A percentile compares a stretch with the other conserved stretches of the same genome.
Conservation (phyloP, 2,888 invertebrate genomes). For the Plagodis dolabraria region DNA sequence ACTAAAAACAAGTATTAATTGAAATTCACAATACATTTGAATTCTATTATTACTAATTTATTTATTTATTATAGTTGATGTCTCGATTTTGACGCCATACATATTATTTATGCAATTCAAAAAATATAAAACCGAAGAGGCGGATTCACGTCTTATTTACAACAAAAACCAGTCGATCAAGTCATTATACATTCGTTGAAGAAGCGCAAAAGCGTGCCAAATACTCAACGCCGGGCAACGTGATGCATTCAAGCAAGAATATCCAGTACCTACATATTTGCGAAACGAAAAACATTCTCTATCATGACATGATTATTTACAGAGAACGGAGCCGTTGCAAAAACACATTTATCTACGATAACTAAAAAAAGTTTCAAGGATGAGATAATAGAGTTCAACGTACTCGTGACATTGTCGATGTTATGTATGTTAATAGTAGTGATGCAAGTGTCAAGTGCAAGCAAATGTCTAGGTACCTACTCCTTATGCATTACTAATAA, state of each 20-base stretch:
- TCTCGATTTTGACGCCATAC: neutral
- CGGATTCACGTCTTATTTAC: constrained; percentile 1
- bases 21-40: too few relatives aligned
- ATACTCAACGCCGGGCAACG: constrained; percentile 9
- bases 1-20: too few relatives aligned
- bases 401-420: constrained; percentile 73
- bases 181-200: constrained; percentile 7
- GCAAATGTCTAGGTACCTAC: constrained; percentile 34
- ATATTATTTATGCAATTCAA: neutral
- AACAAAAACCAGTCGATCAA: constrained; percentile 13
- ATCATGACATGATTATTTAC: constrained; percentile 18
- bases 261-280: constrained; percentile 10
- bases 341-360: constrained; percentile 48
- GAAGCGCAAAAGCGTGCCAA: constrained; percentile 31
- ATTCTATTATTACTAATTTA: too few relatives aligned
- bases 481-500: constrained; percentile 37
- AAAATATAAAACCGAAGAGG: constrained; percentile 6
- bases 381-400: constrained; percentile 66
- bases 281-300: constrained; percentile 30
- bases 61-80: too few relatives aligned
- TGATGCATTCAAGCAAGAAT: constrained; percentile 4
- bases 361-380: constrained; percentile 76
- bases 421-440: constrained; percentile 59
- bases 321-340: constrained; percentile 22
- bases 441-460: constrained; percentile 55